Evolutionary conservation across 2,113 vertebrate species (phyloP), one percentile per base, ranked within the genome.

Genomic region (Opisthocomus hoazin): DNA sequence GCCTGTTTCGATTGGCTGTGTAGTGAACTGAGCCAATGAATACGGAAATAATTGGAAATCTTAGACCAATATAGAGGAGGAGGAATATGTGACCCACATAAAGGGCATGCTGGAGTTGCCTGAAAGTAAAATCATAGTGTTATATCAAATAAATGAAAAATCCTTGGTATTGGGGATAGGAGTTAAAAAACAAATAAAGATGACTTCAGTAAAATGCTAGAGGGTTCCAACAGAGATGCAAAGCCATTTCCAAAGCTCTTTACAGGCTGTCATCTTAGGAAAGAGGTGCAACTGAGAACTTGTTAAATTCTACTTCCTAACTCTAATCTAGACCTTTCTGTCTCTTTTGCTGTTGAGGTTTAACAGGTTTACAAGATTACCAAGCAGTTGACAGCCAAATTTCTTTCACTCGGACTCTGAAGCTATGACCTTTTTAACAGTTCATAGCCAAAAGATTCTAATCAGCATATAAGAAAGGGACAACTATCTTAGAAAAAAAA

Each of bases 21-120:
- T 66, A 76, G 70, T 53, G 34, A 90, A 90, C 70, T 64, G 87
- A 88, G 37, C 48, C 84, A 43, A 75, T 75, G 91, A 95, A 89
- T 84, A 94, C 84, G 80, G 91, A 96, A 94, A 64, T 89, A 87
- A 91, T 34, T 92, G 81, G 80, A 68, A 94, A 94, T 63, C n/a
- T 37, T 83, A 91, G 66, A 91, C 70, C 32, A 69, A 24, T 36
- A 76, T 0, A 87, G 54, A 88, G 41, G 5, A 74, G 1, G 1
- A 95, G 63, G 78, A 88, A 68, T 90, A 78, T 51, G 53, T 74
- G 92, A 91, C 63, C 82, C 30, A 86, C 23, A 77, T 77, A 88
- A 87, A 90, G 11, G 37, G 45, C 46, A 82, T 16, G 39, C 10
- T 74, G 27, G 54, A 80, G 19, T 13, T 45, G 66, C 22, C 80